These are phyloP conservation scores for Erebia palarica DNA, from an alignment of 2,888 invertebrate genomes.

Conservation along the genomic window DNA sequence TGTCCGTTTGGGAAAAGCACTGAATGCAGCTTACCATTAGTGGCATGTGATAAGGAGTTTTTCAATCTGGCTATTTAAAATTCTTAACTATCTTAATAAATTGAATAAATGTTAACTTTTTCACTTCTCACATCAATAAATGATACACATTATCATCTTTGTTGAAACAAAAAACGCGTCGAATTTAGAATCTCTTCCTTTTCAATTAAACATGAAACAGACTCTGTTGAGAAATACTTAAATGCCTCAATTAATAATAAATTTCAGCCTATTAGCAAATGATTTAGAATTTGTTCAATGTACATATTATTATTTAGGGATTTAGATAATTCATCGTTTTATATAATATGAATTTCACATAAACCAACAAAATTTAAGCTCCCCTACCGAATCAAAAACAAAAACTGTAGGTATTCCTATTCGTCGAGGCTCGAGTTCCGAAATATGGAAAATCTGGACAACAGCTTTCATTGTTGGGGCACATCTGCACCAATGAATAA, in stretches of 20 bases:
- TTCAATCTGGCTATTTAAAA: not conserved
- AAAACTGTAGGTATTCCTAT: constrained; percentile 3
- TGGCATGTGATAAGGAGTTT: no score
- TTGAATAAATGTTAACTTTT: no score
- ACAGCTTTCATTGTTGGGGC: constrained; percentile 38
- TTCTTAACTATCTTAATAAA: not conserved
- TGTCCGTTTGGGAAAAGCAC: not conserved
- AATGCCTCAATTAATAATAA: no score
- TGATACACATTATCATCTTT: not conserved
- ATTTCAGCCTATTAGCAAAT: no score
- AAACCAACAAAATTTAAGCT: not conserved
- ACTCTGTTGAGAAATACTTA: no score
- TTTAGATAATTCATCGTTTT: not conserved
- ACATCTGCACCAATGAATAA: constrained; percentile 65
- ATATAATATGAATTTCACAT: not conserved
- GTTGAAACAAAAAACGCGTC: no score
- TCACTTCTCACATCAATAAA: no score
- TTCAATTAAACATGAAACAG: no score
- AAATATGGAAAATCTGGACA: constrained; percentile 40
- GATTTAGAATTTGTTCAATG: not conserved
- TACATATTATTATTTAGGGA: not conserved
- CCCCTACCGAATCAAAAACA: not conserved
- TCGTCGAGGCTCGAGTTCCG: constrained; percentile 4
- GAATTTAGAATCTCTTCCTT: no score
- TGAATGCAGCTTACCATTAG: no score